Percentiles rank a stretch among this genome's conserved stretches.
phyloP scores from a whole-genome alignment of 2,113 vertebrate species.

The Holacanthus passer region DNA sequence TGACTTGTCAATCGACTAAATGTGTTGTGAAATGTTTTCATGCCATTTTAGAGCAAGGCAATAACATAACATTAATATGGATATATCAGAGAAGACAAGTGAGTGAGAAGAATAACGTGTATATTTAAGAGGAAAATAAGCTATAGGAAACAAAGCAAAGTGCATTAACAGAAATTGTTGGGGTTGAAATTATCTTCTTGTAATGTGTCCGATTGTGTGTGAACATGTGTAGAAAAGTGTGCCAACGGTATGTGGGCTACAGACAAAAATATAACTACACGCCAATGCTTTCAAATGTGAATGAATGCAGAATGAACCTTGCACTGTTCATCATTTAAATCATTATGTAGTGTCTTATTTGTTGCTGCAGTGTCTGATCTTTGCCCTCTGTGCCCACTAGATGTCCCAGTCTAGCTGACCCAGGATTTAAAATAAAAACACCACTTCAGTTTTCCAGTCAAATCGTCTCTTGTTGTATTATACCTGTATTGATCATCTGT shows the following conservation, averaged over 20 bases:
- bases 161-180: not conserved
- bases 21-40: not conserved
- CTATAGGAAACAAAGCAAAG: not conserved
- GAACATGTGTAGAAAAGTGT: not conserved
- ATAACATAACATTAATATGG: not conserved
- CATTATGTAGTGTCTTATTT: not conserved
- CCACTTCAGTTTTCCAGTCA: not conserved
- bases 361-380: constrained; percentile 17
- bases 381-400: constrained; percentile 69
- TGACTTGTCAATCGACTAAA: not conserved
- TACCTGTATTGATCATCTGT: constrained; percentile 42
- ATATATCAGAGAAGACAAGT: not conserved
- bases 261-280: not conserved
- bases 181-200: not conserved
- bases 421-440: constrained; percentile 15
- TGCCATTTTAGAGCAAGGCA: not conserved
- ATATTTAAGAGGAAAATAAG: not conserved
- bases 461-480: not conserved
- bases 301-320: not conserved
- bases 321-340: not conserved
- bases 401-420: constrained; percentile 64
- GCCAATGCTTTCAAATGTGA: not conserved
- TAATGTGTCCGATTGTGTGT: not conserved
- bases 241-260: not conserved
- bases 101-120: not conserved